Evolutionary conservation across 2,888 invertebrate species (phyloP), one percentile per base, ranked within the genome.

Genomic region (Coenonympha glycerion): DNA sequence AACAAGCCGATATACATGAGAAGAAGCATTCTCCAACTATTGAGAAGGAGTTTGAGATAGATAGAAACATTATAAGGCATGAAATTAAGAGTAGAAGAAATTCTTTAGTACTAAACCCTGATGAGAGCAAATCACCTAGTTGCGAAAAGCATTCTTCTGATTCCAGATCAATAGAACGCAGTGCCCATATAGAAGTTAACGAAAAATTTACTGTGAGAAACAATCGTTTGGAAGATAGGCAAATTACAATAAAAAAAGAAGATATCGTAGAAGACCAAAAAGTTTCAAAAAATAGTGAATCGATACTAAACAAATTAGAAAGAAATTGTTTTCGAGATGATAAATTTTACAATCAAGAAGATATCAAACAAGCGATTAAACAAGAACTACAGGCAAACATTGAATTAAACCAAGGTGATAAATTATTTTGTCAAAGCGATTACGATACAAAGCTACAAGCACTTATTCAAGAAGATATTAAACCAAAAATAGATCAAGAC

Each of bases 51-150:
- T 51, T 54, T 46, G 70, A 66, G 26, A 37, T 41, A 31, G 45
- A 40, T n/a, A 33, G 31, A 21, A 70, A 69, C 31, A 71, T 69
- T 47, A 63, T 72, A 30, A 76, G 75, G 56, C 73, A 77, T 8
- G 75, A 73, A 47, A 60, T 34, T 40, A 45, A 8, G n/a, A 57
- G 49, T 49, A 56, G 60, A 44, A 39, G 60, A 40, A 60, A 53
- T 15, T 61, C 61, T 8, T 42, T 56, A 33, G 34, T 52, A 16
- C 26, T 48, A 5, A 56, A 64, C 3, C 9, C n/a, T 8, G 63
- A 63, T 2, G 63, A 65, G 13, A 63, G 61, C 51, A 70, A 71
- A 52, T 56, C 62, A 44, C 39, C 36, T 8, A 34, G 60, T 50
- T 65, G 73, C 46, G 56, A 56, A 26, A 56, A 55, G 16, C 11